phyloP scores from a whole-genome alignment of 2,113 vertebrate genomes.

The Limanda limanda region DNA sequence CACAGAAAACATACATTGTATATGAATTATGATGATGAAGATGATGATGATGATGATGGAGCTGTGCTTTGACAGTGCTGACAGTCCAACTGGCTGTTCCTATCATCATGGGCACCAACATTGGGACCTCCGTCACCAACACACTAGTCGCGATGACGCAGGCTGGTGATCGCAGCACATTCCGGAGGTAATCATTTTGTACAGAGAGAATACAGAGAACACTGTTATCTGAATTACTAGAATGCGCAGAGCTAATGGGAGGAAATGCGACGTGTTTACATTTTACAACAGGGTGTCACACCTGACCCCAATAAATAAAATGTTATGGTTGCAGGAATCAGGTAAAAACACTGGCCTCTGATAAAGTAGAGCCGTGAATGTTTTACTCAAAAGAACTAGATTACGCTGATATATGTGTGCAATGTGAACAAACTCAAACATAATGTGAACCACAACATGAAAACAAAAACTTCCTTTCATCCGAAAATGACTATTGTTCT shows the following conservation, averaged over 20 bases:
- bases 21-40: not conserved
- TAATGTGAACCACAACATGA: too few species aligned
- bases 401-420: too few species aligned
- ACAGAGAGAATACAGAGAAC: not conserved
- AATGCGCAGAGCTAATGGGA: not conserved
- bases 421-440: too few species aligned
- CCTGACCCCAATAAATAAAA: not conserved
- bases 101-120: conserved; percentile 98
- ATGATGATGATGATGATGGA: not conserved
- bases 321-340: not conserved
- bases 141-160: conserved; percentile 95
- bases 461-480: too few species aligned
- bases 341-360: not conserved
- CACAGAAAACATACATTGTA: not conserved
- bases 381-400: not conserved
- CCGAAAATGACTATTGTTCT: too few species aligned
- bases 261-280: not conserved
- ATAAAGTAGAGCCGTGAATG: not conserved
- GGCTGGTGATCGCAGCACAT: conserved; percentile 90
- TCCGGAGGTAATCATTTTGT: conserved; percentile 87
- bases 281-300: not conserved
- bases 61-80: conserved; percentile 82
- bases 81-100: conserved; percentile 89
- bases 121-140: conserved; percentile 96
- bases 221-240: not conserved